A percentile compares a stretch with the other conserved stretches of the same genome.
These are phyloP conservation scores for Mobula hypostoma DNA, from an alignment of 2,113 vertebrate species.

Conservation along the genomic window DNA sequence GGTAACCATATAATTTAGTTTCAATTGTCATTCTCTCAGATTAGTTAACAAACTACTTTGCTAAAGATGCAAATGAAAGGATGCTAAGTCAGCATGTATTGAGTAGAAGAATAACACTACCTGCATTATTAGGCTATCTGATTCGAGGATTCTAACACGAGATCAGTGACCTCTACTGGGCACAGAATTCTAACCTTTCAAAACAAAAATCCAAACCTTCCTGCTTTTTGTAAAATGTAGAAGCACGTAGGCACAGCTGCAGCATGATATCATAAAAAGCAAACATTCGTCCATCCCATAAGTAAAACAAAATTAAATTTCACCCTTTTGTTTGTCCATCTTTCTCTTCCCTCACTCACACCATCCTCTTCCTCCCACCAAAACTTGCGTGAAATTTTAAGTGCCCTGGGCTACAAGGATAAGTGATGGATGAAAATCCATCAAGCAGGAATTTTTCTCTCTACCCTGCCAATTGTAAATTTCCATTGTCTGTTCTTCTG, in stretches of 20 bases:
- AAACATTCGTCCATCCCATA: neutral
- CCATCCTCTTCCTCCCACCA: neutral
- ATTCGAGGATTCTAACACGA: neutral
- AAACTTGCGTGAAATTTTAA: neutral
- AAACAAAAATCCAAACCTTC: too few species aligned
- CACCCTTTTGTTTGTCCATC: neutral
- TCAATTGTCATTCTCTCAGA: neutral
- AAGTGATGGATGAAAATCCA: neutral
- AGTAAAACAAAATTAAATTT: neutral
- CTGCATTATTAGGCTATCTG: neutral
- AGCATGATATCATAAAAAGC: neutral
- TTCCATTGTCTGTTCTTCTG: neutral
- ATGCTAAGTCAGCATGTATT: neutral
- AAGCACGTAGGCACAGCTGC: neutral
- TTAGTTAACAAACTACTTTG: neutral
- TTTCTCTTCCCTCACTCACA: neutral
- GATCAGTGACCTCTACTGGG: neutral
- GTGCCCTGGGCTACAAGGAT: neutral
- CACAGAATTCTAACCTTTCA: neutral
- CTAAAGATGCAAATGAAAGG: neutral
- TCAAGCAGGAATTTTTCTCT: neutral
- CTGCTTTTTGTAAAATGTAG: neutral
- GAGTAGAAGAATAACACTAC: neutral
- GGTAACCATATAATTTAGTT: neutral
- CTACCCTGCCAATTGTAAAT: neutral